Percentiles rank a stretch among this genome's conserved stretches.
These are phyloP conservation scores for Thaumetopoea pityocampa DNA, from an alignment of 1,140 invertebrate species.

Conservation along the genomic window DNA sequence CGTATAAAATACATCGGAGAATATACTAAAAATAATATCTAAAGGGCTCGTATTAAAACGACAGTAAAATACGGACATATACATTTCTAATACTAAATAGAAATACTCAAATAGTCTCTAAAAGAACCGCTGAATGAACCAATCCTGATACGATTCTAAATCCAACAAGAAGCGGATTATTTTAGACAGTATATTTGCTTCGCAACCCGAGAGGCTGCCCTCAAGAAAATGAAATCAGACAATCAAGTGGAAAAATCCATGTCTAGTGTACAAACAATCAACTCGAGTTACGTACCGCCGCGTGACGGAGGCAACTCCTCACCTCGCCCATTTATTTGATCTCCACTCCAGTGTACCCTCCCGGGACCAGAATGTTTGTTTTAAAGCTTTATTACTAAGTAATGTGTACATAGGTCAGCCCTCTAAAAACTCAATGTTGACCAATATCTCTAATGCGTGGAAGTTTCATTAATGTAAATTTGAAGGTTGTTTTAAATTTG, in stretches of 20 bases:
- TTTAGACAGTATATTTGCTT: constrained; percentile 31
- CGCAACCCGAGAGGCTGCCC: constrained; percentile 45
- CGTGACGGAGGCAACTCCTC: constrained; percentile 56
- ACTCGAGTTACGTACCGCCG: constrained; percentile 58
- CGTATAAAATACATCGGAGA: no score
- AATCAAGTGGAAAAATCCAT: constrained; percentile 74
- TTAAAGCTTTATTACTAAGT: constrained; percentile 75
- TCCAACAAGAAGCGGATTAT: constrained; percentile 11
- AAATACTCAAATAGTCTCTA: constrained; percentile 5
- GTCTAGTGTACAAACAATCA: constrained; percentile 70
- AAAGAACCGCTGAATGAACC: no score
- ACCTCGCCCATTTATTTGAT: constrained; percentile 54
- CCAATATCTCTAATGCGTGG: constrained; percentile 60
- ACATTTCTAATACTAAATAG: not conserved
- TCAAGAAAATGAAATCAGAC: constrained; percentile 71
- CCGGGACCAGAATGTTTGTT: constrained; percentile 60
- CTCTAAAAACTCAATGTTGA: constrained; percentile 61
- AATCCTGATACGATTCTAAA: no score
- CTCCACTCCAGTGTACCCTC: constrained; percentile 41
- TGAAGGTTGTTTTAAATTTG: constrained; percentile 20
- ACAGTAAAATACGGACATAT: no score
- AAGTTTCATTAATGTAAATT: constrained; percentile 19
- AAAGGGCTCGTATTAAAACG: no score
- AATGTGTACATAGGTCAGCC: constrained; percentile 73
- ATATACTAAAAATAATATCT: no score